Percentiles rank a stretch among this genome's conserved stretches.
phyloP scores from a whole-genome alignment of 2,888 invertebrate species.

The Ennomos quercinarius region DNA sequence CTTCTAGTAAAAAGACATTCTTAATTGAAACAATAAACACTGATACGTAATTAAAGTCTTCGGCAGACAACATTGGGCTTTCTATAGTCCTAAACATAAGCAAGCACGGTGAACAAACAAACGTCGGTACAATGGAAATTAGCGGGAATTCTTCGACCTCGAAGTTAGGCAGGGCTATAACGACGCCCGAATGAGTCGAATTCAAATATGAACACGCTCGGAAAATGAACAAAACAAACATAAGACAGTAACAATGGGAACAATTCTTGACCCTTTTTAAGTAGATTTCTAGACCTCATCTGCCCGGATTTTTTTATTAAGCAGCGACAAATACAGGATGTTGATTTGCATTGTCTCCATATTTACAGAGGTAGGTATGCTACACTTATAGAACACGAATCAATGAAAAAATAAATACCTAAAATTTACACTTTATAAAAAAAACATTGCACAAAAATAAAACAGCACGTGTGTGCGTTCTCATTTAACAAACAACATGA shows the following conservation, averaged over 20 bases:
- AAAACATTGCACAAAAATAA: too few species aligned
- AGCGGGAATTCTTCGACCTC: constrained; percentile 61
- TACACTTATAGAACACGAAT: too few species aligned
- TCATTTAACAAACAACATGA: too few species aligned
- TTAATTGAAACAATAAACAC: not conserved
- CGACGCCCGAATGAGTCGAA: constrained; percentile 59
- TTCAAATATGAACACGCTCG: constrained; percentile 73
- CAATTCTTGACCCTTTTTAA: constrained; percentile 60
- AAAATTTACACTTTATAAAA: too few species aligned
- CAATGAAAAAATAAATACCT: too few species aligned
- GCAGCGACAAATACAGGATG: too few species aligned
- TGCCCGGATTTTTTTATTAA: too few species aligned
- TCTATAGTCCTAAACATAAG: constrained; percentile 32
- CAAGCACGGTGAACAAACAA: constrained; percentile 32
- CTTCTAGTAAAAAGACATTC: too few species aligned
- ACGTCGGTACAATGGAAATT: constrained; percentile 51
- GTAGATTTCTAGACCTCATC: constrained; percentile 18
- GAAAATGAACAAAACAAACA: constrained; percentile 76
- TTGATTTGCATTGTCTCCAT: too few species aligned
- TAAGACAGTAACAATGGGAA: constrained; percentile 64
- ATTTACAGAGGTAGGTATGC: too few species aligned
- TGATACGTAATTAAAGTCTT: constrained; percentile 13
- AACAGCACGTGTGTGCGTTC: too few species aligned
- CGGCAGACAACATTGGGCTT: constrained; percentile 29
- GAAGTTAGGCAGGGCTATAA: constrained; percentile 49